Evolutionary conservation across 2,113 vertebrate genomes (phyloP).

Genomic region (Chaetodon auriga): DNA sequence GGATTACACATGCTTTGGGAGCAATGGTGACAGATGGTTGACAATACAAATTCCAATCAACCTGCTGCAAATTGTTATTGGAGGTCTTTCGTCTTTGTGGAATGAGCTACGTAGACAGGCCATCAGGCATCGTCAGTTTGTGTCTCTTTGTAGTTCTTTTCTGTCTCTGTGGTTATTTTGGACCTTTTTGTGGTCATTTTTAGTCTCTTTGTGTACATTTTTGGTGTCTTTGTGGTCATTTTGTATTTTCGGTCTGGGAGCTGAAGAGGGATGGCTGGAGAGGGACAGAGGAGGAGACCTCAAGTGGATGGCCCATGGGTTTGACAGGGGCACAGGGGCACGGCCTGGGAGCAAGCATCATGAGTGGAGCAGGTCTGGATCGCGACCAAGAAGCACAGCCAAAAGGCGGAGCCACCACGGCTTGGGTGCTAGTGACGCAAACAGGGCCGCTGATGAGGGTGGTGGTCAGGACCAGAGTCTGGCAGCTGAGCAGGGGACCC

Average conservation of each 20-base stretch:
- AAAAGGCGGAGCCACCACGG: no score
- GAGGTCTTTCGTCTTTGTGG: background rate
- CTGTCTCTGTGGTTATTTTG: background rate
- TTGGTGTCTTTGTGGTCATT: background rate
- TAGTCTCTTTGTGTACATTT: background rate
- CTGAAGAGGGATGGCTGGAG: no score
- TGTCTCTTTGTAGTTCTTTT: background rate
- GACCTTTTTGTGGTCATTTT: background rate
- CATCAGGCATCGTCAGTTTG: background rate
- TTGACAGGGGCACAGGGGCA: no score
- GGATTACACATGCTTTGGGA: constrained; percentile 23
- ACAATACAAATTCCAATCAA: background rate
- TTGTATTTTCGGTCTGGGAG: background rate
- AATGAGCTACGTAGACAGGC: background rate
- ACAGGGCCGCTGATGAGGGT: no score
- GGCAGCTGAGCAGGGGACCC: no score
- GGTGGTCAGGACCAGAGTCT: no score
- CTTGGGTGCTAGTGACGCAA: no score
- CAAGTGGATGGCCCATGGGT: no score
- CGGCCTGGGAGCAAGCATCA: no score
- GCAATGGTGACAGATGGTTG: background rate
- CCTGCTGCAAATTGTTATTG: background rate
- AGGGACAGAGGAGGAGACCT: no score
- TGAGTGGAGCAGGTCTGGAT: no score
- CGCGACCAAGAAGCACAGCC: no score